A percentile compares a stretch with the other conserved stretches of the same genome.
These are phyloP conservation scores for Papilio polytes DNA, from an alignment of 1,140 invertebrate species.

Conservation along the genomic window DNA sequence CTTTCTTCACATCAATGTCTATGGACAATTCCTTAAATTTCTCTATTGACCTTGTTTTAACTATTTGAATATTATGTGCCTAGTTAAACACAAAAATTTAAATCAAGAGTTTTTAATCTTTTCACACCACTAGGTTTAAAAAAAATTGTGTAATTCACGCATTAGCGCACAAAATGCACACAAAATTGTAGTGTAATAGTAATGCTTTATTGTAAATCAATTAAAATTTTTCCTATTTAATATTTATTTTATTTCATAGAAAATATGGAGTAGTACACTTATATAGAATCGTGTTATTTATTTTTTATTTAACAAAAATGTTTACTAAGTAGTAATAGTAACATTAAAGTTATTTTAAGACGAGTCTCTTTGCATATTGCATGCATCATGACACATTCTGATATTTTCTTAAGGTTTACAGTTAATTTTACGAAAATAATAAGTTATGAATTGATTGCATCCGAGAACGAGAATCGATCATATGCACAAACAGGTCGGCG, in stretches of 20 bases:
- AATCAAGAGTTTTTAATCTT: background rate
- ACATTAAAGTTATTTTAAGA: too few relatives aligned
- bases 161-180: background rate
- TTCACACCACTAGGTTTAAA: background rate
- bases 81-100: background rate
- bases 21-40: too few relatives aligned
- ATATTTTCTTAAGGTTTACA: background rate
- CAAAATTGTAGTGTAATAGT: background rate
- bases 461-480: constrained; percentile 2
- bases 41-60: too few relatives aligned
- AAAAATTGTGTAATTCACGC: background rate
- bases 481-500: constrained; percentile 22
- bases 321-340: too few relatives aligned
- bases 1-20: too few relatives aligned
- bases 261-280: too few relatives aligned
- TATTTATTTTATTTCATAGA: background rate
- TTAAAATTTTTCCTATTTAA: background rate
- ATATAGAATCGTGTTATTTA: too few relatives aligned
- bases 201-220: background rate
- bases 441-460: background rate
- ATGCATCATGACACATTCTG: too few relatives aligned
- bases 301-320: too few relatives aligned
- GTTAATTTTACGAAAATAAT: background rate
- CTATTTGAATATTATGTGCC: background rate
- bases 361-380: too few relatives aligned